Evolutionary conservation across 2,113 vertebrate genomes (phyloP).

Genomic region (Polypterus senegalus): DNA sequence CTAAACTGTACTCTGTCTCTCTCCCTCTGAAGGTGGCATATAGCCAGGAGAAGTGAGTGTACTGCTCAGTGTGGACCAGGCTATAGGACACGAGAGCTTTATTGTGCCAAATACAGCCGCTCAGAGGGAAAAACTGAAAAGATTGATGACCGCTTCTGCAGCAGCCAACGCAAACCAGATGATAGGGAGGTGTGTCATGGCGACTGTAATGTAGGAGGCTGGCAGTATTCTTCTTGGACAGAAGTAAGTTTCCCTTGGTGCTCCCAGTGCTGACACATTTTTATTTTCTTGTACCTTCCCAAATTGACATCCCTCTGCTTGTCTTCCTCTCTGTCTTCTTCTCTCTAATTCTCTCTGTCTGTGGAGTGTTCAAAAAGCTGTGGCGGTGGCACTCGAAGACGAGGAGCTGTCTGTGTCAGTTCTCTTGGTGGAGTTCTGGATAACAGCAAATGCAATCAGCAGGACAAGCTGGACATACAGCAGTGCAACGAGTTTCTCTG

Average conservation of each 20-base stretch:
- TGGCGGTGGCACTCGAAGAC: constrained; percentile 65
- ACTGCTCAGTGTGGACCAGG: constrained; percentile 77
- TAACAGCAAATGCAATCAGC: constrained; percentile 78
- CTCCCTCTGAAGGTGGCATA: constrained; percentile 62
- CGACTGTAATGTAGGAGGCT: constrained; percentile 80
- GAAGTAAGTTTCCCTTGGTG: constrained; percentile 52
- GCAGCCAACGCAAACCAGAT: constrained; percentile 63
- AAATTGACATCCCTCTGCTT: neutral
- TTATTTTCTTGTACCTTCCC: constrained; percentile 10
- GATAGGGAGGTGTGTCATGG: constrained; percentile 77
- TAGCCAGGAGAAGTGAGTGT: constrained; percentile 79
- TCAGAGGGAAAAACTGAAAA: constrained; percentile 73
- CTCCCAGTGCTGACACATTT: neutral
- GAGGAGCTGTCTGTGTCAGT: constrained; percentile 75
- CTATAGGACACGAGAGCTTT: constrained; percentile 75
- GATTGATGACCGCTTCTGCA: constrained; percentile 76
- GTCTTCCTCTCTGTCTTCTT: too few species aligned
- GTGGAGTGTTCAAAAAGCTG: constrained; percentile 88
- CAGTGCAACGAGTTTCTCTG: constrained; percentile 79
- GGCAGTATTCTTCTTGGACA: constrained; percentile 88
- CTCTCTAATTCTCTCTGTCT: constrained; percentile 4
- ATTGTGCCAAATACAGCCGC: constrained; percentile 72
- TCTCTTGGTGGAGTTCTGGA: constrained; percentile 59
- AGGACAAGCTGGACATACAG: constrained; percentile 73
- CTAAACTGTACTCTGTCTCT: neutral